These are phyloP conservation scores for Calephelis nemesis DNA, from an alignment of 1,140 invertebrate species.

Conservation along the genomic window DNA sequence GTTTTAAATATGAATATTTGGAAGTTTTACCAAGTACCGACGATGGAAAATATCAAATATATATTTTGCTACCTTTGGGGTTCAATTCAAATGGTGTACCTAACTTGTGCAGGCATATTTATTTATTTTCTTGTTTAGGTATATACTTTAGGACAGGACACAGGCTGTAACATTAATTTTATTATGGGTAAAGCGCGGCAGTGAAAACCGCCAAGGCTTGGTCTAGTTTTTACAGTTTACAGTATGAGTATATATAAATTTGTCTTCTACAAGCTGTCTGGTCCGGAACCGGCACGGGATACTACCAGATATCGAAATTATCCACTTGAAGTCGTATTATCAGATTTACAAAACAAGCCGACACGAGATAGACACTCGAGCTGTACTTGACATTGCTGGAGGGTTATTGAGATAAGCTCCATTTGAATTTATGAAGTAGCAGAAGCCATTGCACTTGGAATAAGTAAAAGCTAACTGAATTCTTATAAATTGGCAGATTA, in stretches of 20 bases:
- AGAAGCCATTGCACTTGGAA: not conserved
- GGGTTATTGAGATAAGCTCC: not conserved
- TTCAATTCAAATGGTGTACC: no score
- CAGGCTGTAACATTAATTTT: not conserved
- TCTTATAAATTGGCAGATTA: not conserved
- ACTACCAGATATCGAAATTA: not conserved
- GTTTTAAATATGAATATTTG: no score
- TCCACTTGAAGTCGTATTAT: not conserved
- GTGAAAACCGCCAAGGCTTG: no score
- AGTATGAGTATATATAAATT: no score
- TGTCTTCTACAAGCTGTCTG: not conserved
- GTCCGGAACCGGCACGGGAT: not conserved
- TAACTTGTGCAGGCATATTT: no score
- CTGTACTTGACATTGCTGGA: not conserved
- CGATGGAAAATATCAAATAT: no score
- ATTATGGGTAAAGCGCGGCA: no score
- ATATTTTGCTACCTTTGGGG: no score
- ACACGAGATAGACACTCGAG: not conserved
- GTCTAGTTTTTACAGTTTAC: no score
- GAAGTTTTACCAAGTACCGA: no score
- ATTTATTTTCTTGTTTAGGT: no score
- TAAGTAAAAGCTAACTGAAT: not conserved
- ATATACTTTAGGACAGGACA: no score
- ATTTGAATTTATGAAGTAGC: not conserved
- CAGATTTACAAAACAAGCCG: conserved; percentile 6